Base-by-base conservation (phyloP, 2,797 vertebrate genomes). In the Myotis vivesi region DNA sequence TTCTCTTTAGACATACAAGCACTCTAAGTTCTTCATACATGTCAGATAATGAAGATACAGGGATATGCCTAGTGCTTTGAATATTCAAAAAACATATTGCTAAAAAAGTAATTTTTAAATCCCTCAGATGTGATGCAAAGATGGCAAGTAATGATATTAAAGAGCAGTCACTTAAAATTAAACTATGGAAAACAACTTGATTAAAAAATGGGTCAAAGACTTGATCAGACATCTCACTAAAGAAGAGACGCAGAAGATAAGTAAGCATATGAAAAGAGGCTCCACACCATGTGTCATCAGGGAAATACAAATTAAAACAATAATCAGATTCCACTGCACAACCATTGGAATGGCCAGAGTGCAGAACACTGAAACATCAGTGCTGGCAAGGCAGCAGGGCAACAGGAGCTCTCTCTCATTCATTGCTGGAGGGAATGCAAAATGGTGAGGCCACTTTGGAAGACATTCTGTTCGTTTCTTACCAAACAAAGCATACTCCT, bases 351-450 rank as follows among this genome's bases (percentile, higher is more conserved):
- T 10, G 46, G 46, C 44, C 59, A 4, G n/a, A 55, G 36, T 44
- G 30, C 22, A 44, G 2, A 36, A 28, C 30, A 10, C 28, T 76
- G 57, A 51, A 46, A 46, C 25, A 16, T 9, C 81, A 30, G 22
- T 28, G 1, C 49, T 19, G 38, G 8, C 3, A 8, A 77, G 38
- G 30, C 11, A 0, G 8, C 5, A 6, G 36, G 46, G 8, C 7
- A 16, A 15, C 11, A 46, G 11, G n/a, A 68, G 33, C 36, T 84
- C 22, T 30, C 36, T 84, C 22, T 30, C 44, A 15, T 64, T 53
- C 46, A 33, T 25, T 9, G 11, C 10, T 33, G 22, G 30, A 44
- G 16, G 51, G 16, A 46, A 76, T 28, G 3, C 8, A 36, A 11
- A 76, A 55, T 30, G 22, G 36, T 28, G 20, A 3, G 15, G 2